Evolutionary conservation across 1,140 invertebrate species (phyloP).

Genomic region (Spodoptera litura): DNA sequence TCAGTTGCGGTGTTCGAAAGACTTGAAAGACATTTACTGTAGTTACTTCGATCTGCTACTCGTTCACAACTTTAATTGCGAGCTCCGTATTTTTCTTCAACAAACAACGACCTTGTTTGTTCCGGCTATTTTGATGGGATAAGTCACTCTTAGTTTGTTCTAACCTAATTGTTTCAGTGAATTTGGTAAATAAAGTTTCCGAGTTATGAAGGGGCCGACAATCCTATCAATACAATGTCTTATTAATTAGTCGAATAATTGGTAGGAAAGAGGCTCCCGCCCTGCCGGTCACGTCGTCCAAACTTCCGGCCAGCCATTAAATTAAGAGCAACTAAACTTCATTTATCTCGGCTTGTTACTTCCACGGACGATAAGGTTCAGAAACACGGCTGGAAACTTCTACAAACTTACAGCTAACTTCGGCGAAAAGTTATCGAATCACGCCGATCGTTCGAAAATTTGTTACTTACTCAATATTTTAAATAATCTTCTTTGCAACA

Average conservation of each 20-base stretch:
- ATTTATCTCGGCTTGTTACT: slow-evolving; percentile 83
- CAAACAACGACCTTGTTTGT: slow-evolving; percentile 29
- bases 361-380: slow-evolving; percentile 80
- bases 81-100: slow-evolving; percentile 27
- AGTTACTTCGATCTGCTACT: slow-evolving; percentile 33
- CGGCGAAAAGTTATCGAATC: slow-evolving; percentile 77
- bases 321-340: slow-evolving; percentile 83
- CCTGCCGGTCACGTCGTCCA: slow-evolving; percentile 70
- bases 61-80: slow-evolving; percentile 27
- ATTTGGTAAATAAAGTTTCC: slow-evolving; percentile 18
- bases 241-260: slow-evolving; percentile 59
- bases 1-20: slow-evolving; percentile 43
- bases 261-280: slow-evolving; percentile 48
- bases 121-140: slow-evolving; percentile 4
- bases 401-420: slow-evolving; percentile 74
- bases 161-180: slow-evolving; percentile 8
- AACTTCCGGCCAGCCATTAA: slow-evolving; percentile 80
- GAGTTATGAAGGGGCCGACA: slow-evolving; percentile 36
- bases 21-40: slow-evolving; percentile 43
- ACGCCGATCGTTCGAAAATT: slow-evolving; percentile 82
- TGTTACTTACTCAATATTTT: slow-evolving; percentile 80
- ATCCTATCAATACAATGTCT: slow-evolving; percentile 47
- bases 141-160: slow-evolving; percentile 31
- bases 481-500: slow-evolving; percentile 73
- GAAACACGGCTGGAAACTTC: slow-evolving; percentile 77